Percentiles rank a stretch among this genome's conserved stretches.
Evolutionary conservation across 2,888 invertebrate genomes (phyloP).

Genomic region (Euphydryas editha): DNA sequence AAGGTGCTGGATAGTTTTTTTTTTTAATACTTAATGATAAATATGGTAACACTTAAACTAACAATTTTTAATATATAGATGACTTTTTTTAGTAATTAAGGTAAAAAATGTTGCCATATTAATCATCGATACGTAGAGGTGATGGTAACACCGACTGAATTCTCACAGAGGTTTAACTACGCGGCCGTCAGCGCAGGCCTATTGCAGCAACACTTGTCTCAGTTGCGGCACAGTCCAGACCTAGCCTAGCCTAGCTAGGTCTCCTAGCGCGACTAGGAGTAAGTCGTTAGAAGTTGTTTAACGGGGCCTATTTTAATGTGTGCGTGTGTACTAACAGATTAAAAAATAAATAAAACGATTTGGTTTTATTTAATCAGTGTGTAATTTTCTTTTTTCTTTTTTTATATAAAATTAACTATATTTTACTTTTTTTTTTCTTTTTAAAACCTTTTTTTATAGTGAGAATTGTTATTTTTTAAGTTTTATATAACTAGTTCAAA

Average conservation of each 20-base stretch:
- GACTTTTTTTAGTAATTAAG: background rate
- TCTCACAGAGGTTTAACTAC: conserved; percentile 83
- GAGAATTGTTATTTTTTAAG: too few species aligned
- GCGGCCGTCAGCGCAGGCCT: conserved; percentile 80
- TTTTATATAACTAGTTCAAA: too few species aligned
- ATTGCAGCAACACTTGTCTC: conserved; percentile 80
- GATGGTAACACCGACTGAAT: conserved; percentile 75
- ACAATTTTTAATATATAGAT: background rate
- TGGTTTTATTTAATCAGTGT: conserved; percentile 31
- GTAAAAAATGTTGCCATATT: conserved; percentile 58
- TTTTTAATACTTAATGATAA: conserved; percentile 20
- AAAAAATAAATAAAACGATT: conserved; percentile 7
- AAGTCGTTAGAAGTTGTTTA: conserved; percentile 62
- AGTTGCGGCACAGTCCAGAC: conserved; percentile 75
- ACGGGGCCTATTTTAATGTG: conserved; percentile 55
- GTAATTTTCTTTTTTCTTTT: conserved; percentile 5
- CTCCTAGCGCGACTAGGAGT: conserved; percentile 64
- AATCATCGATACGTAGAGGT: conserved; percentile 55
- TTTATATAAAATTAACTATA: background rate
- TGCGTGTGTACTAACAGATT: conserved; percentile 38
- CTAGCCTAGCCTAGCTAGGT: conserved; percentile 52
- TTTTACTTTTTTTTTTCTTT: background rate
- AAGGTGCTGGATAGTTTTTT: conserved; percentile 30
- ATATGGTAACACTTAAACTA: conserved; percentile 38
- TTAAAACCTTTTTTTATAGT: too few species aligned